These are phyloP conservation scores for Myotis brandtii DNA, from an alignment of 2,113 vertebrate genomes.

Conservation along the genomic window DNA sequence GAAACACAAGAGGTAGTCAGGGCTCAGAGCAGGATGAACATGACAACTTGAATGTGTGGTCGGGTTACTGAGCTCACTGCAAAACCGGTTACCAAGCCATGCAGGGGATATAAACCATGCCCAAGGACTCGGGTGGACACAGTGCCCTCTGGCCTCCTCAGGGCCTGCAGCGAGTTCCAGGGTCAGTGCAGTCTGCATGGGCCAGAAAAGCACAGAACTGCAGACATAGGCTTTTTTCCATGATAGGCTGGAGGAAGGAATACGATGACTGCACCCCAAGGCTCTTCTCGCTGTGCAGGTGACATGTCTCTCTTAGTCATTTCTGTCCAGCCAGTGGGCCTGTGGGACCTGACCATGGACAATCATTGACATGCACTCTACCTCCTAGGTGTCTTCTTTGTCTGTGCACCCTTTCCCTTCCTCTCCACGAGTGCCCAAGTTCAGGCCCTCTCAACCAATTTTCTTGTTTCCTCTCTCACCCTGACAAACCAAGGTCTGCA, in stretches of 20 bases:
- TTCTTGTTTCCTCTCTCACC: not conserved
- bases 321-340: not conserved
- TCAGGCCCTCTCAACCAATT: not conserved
- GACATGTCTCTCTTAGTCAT: not conserved
- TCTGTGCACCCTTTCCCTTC: not conserved
- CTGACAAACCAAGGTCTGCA: not conserved
- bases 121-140: not conserved
- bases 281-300: rapidly evolving
- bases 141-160: too few relatives aligned
- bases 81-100: not conserved
- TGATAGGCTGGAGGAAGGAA: too few relatives aligned
- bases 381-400: too few relatives aligned
- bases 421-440: not conserved
- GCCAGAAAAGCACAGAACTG: not conserved
- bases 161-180: rapidly evolving
- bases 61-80: rapidly evolving
- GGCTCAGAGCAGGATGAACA: not conserved
- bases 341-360: not conserved
- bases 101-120: rapidly evolving
- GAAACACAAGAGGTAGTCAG: not conserved
- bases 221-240: not conserved
- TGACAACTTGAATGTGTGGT: not conserved
- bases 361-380: too few relatives aligned
- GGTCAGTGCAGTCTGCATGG: rapidly evolving
- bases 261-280: rapidly evolving